Evolutionary conservation across 2,888 invertebrate genomes (phyloP).

Genomic region (Geotrupes spiniger): DNA sequence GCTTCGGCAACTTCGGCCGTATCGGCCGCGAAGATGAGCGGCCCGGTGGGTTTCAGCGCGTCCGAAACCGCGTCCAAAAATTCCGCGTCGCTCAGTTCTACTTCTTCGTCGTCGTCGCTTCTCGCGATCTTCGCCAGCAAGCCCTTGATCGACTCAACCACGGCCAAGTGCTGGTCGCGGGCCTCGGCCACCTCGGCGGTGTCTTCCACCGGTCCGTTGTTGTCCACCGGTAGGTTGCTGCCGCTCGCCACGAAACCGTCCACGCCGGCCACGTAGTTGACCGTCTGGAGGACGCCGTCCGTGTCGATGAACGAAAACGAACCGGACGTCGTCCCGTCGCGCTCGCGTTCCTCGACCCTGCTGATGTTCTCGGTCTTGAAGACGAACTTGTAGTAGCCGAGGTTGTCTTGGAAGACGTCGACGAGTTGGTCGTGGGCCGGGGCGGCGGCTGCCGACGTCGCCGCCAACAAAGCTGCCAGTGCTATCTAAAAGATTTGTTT

Average conservation of each 20-base stretch:
- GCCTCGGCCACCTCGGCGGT: conserved; percentile 17
- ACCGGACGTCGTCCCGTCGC: conserved; percentile 19
- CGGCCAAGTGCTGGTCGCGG: conserved; percentile 10
- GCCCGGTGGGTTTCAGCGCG: conserved; percentile 9
- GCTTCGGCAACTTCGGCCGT: conserved; percentile 15
- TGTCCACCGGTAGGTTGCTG: conserved; percentile 8
- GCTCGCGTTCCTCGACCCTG: conserved; percentile 14
- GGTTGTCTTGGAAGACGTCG: conserved; percentile 13
- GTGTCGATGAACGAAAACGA: conserved; percentile 16
- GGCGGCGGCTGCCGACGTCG: conserved; percentile 8
- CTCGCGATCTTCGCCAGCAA: conserved; percentile 9
- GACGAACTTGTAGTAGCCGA: conserved; percentile 16
- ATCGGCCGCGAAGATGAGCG: conserved; percentile 5
- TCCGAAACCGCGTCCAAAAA: conserved; percentile 8
- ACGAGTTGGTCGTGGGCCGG: conserved; percentile 10
- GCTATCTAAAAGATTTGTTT: no score
- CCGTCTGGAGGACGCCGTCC: conserved; percentile 11
- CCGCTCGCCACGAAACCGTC: conserved; percentile 14
- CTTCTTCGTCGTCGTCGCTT: conserved; percentile 12
- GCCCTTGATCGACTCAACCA: conserved; percentile 10
- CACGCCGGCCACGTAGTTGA: conserved; percentile 17
- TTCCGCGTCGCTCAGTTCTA: conserved; percentile 11
- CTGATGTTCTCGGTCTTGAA: conserved; percentile 14
- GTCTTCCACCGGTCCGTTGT: conserved; percentile 2
- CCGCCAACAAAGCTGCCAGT: conserved; percentile 8